Evolutionary conservation across 2,797 vertebrate species (phyloP).

Genomic region (Lepus townsendii): DNA sequence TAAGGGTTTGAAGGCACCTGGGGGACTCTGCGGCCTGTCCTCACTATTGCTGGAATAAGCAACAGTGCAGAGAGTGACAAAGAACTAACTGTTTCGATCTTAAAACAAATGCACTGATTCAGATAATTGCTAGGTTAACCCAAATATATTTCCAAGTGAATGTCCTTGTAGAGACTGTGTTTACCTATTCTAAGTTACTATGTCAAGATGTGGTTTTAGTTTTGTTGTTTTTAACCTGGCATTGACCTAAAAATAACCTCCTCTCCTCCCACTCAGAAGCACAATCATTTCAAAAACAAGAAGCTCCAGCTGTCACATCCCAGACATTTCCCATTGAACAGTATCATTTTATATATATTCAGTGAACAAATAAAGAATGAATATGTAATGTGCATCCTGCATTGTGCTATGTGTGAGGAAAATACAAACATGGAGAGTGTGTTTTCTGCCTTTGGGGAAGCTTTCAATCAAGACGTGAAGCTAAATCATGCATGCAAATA

Average conservation of each 20-base stretch:
- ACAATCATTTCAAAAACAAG: not conserved
- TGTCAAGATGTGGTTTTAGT: not conserved
- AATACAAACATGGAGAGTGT: not conserved
- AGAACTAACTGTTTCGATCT: not conserved
- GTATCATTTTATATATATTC: not conserved
- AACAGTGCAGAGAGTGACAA: not conserved
- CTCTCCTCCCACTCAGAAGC: fast-evolving
- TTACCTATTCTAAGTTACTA: not conserved
- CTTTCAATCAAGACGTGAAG: not conserved
- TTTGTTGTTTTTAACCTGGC: not conserved
- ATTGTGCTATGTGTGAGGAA: not conserved
- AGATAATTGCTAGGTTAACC: not conserved
- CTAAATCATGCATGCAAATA: not conserved
- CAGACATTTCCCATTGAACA: not conserved
- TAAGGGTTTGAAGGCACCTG: not conserved
- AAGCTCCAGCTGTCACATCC: not conserved
- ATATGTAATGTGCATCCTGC: not conserved
- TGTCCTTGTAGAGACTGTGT: not conserved
- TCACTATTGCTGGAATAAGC: no score
- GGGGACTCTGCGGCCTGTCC: not conserved
- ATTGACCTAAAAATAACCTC: not conserved
- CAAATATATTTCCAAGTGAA: not conserved
- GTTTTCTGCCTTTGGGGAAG: not conserved
- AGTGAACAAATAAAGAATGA: not conserved
- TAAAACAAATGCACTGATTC: not conserved